phyloP scores from a whole-genome alignment of 2,113 vertebrate genomes.

The Mionectes macconnelli region DNA sequence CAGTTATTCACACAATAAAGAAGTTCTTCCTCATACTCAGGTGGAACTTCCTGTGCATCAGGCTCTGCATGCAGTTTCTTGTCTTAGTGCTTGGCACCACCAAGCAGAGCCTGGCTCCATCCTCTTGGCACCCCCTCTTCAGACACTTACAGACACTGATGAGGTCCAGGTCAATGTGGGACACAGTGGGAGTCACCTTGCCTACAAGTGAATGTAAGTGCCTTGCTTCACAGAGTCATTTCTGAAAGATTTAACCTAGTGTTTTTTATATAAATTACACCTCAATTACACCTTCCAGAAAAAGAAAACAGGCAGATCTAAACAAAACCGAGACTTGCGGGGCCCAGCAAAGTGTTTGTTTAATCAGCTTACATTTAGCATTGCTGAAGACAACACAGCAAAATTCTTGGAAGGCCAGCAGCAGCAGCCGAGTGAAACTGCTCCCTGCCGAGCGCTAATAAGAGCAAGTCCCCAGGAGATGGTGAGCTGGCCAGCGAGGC shows the following conservation, averaged over 20 bases:
- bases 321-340: background rate
- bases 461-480: background rate
- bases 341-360: background rate
- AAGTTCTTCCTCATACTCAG: background rate
- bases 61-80: background rate
- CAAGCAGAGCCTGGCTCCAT: background rate
- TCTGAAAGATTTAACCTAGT: background rate
- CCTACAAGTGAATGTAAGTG: background rate
- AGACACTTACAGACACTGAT: background rate
- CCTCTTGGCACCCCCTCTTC: background rate
- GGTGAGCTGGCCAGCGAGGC: fast-evolving
- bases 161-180: background rate
- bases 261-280: background rate
- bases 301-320: background rate
- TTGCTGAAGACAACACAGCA: background rate
- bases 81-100: background rate
- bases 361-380: background rate
- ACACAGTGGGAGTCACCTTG: background rate
- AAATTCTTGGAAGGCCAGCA: background rate
- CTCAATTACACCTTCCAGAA: background rate
- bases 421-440: background rate
- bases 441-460: background rate
- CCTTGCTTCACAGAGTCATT: background rate
- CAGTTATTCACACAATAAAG: background rate
- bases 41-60: background rate